Conservation (phyloP, 2,797 vertebrate species). For the Tangara arthus region DNA sequence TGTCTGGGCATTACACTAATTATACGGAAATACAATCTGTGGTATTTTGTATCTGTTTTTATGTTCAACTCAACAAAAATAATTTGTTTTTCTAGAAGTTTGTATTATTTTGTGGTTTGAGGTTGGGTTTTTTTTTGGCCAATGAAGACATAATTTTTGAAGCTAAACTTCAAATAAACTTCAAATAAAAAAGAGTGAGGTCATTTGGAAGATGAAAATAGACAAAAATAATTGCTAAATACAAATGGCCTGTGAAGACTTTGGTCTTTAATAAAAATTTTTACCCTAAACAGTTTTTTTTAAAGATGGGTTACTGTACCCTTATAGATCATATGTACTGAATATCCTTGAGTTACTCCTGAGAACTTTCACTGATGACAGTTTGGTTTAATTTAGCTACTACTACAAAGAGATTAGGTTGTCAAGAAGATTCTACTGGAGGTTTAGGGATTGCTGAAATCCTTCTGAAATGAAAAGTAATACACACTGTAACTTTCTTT, state of each 20-base stretch:
- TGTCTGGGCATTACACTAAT: background rate
- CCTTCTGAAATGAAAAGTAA: constrained; percentile 56
- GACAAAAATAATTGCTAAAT: background rate
- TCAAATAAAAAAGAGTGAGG: background rate
- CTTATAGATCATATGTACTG: background rate
- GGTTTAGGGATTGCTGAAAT: constrained; percentile 56
- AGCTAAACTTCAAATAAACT: background rate
- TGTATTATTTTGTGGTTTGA: background rate
- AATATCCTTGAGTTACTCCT: constrained; percentile 42
- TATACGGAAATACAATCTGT: background rate
- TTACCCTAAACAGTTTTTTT: background rate
- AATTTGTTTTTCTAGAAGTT: background rate
- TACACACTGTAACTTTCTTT: constrained; percentile 34
- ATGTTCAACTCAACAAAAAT: background rate
- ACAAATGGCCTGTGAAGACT: background rate
- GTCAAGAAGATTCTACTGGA: constrained; percentile 44
- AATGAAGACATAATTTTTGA: background rate
- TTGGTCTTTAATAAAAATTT: background rate
- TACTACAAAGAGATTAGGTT: constrained; percentile 54
- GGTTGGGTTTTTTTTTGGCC: background rate
- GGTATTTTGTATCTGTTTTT: background rate
- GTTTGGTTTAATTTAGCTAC: constrained; percentile 61
- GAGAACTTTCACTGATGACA: constrained; percentile 48
- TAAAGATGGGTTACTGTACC: background rate
- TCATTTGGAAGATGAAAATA: background rate